Evolutionary conservation across 2,888 invertebrate species (phyloP), one percentile per base, ranked within the genome.

Genomic region (Calliphora vomitoria): DNA sequence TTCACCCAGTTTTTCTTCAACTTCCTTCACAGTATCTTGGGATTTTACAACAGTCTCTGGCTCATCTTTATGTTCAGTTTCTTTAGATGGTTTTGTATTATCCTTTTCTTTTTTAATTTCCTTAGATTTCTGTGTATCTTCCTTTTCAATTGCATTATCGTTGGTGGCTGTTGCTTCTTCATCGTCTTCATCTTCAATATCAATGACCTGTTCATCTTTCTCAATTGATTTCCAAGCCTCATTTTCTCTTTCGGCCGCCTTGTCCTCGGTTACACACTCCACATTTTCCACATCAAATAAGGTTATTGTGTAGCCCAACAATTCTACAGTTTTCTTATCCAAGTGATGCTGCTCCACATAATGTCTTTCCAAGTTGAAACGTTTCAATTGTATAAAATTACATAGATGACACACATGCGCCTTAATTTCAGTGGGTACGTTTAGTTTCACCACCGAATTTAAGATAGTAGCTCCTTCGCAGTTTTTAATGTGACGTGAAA

Each of bases 371-470:
- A 97, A 93, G 90, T 95, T 95, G 50, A 94, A 93, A 69, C 95
- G 93, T 8, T 95, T 94, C 88, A 97, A 91, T 92, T 97, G 97
- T 1, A 96, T 95, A 89, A 95, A 97, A 91, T 97, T 96, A 91
- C 97, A 97, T 82, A 95, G 94, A 3, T 95, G 94, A 91, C 97
- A 97, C 4, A 97, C 94, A 90, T 95, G 96, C 0, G 96, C 96
- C 4, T 11, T 60, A 0, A 90, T 88, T 64, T 85, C 38, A 5
- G 82, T 53, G 6, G 85, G 83, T 2, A 55, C 53, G 13, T 10
- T 66, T 0, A 87, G 69, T 35, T 85, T 87, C 4, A 82, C 55
- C 4, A 50, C 10, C 10, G 87, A 79, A 50, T 53, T 78, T n/a
- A 88, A 11, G 8, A 88, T 66, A 6, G 82, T 85, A 10, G 88